A percentile compares a stretch with the other conserved stretches of the same genome.
Evolutionary conservation across 2,797 vertebrate genomes (phyloP).

Genomic region (Eulemur coronatus): DNA sequence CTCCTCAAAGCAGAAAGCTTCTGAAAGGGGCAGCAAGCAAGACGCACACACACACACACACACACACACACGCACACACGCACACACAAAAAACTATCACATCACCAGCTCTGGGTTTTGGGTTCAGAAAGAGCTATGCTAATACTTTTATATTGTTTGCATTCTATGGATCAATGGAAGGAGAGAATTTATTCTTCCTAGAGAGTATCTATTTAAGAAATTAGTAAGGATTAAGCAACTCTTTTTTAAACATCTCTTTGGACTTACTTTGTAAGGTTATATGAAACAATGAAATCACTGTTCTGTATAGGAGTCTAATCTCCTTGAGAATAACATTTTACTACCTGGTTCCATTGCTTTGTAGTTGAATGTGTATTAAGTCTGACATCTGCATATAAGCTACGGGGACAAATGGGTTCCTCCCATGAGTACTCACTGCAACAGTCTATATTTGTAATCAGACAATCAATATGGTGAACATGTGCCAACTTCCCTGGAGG

Average conservation of each 20-base stretch:
- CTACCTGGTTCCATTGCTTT: constrained; percentile 29
- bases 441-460: constrained; percentile 65
- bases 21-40: neutral
- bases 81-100: neutral
- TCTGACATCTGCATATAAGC: constrained; percentile 2
- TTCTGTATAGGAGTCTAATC: constrained; percentile 18
- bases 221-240: constrained; percentile 50
- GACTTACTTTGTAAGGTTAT: neutral
- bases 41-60: neutral
- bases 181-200: neutral
- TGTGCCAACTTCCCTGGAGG: constrained; percentile 19
- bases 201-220: constrained; percentile 49
- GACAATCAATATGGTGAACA: constrained; percentile 49
- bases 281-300: constrained; percentile 51
- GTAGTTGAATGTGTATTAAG: neutral
- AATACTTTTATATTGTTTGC: neutral
- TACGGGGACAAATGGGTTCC: neutral
- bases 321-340: constrained; percentile 41
- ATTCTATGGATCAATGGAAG: neutral
- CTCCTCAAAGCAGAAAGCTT: neutral
- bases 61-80: no score
- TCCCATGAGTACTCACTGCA: constrained; percentile 19
- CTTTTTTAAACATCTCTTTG: constrained; percentile 31
- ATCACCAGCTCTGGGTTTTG: neutral
- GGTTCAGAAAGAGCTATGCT: neutral